Base-by-base conservation (phyloP, 2,113 vertebrate species). In the Corythoichthys intestinalis region DNA sequence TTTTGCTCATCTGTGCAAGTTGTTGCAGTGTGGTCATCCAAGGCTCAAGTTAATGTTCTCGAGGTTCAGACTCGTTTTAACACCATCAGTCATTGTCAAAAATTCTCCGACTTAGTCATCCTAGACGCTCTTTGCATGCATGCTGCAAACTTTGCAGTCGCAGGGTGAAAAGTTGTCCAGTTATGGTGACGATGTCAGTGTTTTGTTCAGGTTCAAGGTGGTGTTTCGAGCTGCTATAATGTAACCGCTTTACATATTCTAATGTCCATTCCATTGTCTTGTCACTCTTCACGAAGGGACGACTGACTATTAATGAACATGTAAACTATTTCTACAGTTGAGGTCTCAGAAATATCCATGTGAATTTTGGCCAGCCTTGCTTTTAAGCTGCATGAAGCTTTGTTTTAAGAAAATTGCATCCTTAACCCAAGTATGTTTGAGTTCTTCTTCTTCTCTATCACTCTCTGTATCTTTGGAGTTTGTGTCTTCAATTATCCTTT, bases 311-410 rank as follows among this genome's bases (percentile, higher is more conserved):
- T 71, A 74, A 78, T 46, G 66, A 80, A 86, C 87, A 83, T 91
- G 90, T 91, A 86, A 83, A 87, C 86, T 87, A 89, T 86, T 84
- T 76, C 83, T 83, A 69, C 85, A 73, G 71, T 87, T 81, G 75
- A 85, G 81, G 82, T 86, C 79, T 85, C 65, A 84, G 80, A 85
- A 82, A 72, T 86, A 83, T 89, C 82, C 79, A 81, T 82, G 88
- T 87, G 84, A 80, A 76, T 87, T 87, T 80, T 86, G 83, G 81
- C 82, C 85, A 87, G 85, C 83, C 85, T 88, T 86, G 86, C 89
- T 89, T 87, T 86, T 83, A 87, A 80, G 86, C 91, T 93, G 92
- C 91, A 93, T 92, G 92, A 90, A 73, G 86, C 88, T 90, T 91
- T 91, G 87, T 91, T 90, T 91, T 86, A 78, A 80, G 77, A 80